Base-by-base conservation (phyloP, 2,113 vertebrate species). In the Aspiorhynchus laticeps region DNA sequence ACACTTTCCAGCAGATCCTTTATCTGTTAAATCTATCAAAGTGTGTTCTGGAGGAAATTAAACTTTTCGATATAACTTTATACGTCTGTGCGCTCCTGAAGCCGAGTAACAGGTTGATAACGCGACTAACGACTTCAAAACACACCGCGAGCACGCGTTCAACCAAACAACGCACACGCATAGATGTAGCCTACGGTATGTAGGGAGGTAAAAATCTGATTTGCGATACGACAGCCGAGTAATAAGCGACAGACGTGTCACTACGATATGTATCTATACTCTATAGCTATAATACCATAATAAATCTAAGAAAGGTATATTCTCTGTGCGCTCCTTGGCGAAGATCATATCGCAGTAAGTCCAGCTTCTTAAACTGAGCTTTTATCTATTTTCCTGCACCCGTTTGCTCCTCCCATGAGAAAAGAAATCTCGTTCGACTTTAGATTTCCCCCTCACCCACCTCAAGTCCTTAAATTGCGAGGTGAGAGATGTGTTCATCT, bases 21-120 rank as follows among this genome's bases (percentile, higher is more conserved):
- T 81, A 80, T 87, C 85, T 90, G 85, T 90, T 91, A 91, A 88
- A 90, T 87, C 83, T 91, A 87, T 89, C 89, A 91, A 94, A 94
- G 94, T 95, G 95, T 94, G 94, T 95, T 95, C 95, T 88, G 90
- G 75, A 81, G 85, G 53, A 77, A 84, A 65, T 41, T 65, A 80
- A 31, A 80, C 12, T 59, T 63, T 38, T 31, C 48, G 31, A 74
- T 74, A 56, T 31, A 56, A 67, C 67, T 33, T 73, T 26, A 11
- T 10, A 14, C 11, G 46, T 56, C 41, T 31, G 48, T 38, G 41
- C 46, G 41, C 65, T 46, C 28, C 56, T 81, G 80, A 82, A 82
- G 61, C 36, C 4, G 51, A 56, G 80, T 19, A 46, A 24, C 82
- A 84, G 82, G 82, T 84, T 84, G 82, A 73, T 84, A 84, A 84